Conservation (phyloP, 2,797 vertebrate genomes). For the Bovichtus diacanthus region DNA sequence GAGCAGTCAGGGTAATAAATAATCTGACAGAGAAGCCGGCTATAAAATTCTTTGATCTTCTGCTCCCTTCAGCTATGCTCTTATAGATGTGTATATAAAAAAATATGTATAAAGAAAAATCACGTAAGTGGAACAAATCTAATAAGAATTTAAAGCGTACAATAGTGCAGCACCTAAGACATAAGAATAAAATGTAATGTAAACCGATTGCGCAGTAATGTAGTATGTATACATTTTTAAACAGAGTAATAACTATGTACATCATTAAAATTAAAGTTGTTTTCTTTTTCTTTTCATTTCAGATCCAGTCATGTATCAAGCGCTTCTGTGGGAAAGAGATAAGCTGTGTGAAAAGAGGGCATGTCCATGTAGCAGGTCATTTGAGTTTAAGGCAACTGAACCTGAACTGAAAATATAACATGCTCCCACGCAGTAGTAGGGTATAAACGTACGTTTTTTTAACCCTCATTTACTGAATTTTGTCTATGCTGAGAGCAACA, state of each 20-base stretch:
- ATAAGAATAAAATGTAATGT: background rate
- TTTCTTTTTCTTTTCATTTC: slow-evolving; percentile 30
- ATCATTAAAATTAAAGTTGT: background rate
- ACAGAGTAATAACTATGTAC: background rate
- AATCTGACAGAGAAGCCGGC: no score
- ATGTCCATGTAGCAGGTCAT: background rate
- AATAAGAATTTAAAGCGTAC: background rate
- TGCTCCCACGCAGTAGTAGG: background rate
- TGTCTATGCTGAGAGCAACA: background rate
- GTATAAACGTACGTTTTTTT: background rate
- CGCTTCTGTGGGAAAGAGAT: slow-evolving; percentile 24
- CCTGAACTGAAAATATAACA: background rate
- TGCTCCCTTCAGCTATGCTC: background rate
- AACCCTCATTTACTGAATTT: background rate
- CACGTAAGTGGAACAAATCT: background rate
- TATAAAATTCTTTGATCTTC: background rate
- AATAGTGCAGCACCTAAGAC: background rate
- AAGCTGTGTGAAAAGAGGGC: background rate
- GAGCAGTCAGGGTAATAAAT: background rate
- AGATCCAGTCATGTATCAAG: slow-evolving; percentile 39
- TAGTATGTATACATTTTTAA: background rate
- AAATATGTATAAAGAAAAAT: background rate
- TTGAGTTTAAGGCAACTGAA: background rate
- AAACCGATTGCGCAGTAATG: background rate
- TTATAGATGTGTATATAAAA: background rate